Evolutionary conservation across 2,113 vertebrate species (phyloP).

Genomic region (Cololabis saira): DNA sequence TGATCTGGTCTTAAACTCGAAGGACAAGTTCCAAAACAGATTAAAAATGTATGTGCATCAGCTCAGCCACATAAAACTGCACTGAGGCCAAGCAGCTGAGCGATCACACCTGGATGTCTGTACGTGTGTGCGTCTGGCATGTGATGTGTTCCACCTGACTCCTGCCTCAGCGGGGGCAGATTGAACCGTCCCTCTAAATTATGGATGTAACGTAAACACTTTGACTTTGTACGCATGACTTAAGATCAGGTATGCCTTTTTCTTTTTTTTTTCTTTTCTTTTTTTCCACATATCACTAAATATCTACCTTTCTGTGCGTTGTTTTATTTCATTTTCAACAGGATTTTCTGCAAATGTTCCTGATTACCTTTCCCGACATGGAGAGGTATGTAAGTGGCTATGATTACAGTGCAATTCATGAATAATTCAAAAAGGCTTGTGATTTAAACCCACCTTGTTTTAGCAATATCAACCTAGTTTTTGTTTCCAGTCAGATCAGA

Average conservation of each 20-base stretch:
- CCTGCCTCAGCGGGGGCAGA: constrained; percentile 51
- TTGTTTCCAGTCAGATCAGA: constrained; percentile 15
- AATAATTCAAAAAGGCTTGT: constrained; percentile 53
- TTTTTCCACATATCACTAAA: constrained; percentile 41
- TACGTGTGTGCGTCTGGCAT: constrained; percentile 7
- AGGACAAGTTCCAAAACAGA: background rate
- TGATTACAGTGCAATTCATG: constrained; percentile 44
- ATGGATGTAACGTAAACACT: constrained; percentile 71
- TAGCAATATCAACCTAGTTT: constrained; percentile 14
- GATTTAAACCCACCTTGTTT: constrained; percentile 40
- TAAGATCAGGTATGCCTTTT: constrained; percentile 54
- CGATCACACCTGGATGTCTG: constrained; percentile 64
- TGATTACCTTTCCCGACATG: constrained; percentile 87
- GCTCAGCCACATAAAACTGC: constrained; percentile 44
- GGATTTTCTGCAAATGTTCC: constrained; percentile 93
- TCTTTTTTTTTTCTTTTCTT: constrained; percentile 36
- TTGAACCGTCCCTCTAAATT: constrained; percentile 60
- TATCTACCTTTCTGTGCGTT: constrained; percentile 32
- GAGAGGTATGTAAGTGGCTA: constrained; percentile 85
- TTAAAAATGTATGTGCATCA: constrained; percentile 33
- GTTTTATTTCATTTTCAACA: constrained; percentile 73
- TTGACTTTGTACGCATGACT: constrained; percentile 63
- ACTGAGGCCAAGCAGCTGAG: constrained; percentile 45
- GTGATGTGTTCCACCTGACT: constrained; percentile 70
- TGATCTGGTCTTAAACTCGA: no score